phyloP scores from a whole-genome alignment of 2,113 vertebrate species.

The Proterorhinus semilunaris region DNA sequence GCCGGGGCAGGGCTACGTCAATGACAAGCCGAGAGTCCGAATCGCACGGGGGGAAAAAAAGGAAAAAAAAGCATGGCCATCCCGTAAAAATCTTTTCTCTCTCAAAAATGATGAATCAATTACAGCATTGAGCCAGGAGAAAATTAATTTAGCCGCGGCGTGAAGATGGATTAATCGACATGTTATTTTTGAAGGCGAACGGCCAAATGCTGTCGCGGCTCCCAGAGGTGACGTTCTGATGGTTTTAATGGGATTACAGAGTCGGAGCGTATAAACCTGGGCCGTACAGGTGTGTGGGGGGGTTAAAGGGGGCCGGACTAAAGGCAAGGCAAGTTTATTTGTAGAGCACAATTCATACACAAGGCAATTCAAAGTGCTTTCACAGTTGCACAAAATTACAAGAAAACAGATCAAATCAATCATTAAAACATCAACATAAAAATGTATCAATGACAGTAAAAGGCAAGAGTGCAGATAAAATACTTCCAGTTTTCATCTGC shows the following conservation, averaged over 20 bases:
- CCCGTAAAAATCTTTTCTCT: constrained; percentile 1
- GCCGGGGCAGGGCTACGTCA: constrained; percentile 14
- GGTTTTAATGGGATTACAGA: constrained; percentile 5
- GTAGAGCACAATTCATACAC: too few relatives aligned
- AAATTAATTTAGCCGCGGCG: constrained; percentile 2
- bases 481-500: too few relatives aligned
- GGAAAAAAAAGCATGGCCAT: not conserved
- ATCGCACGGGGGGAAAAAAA: constrained; percentile 1
- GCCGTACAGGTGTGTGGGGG: not conserved
- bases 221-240: not conserved
- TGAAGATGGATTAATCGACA: constrained; percentile 9
- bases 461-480: too few relatives aligned
- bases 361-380: too few relatives aligned
- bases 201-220: not conserved
- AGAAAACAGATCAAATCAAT: too few relatives aligned
- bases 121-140: not conserved
- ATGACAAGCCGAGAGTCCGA: constrained; percentile 32
- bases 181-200: constrained; percentile 2
- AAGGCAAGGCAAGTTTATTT: too few relatives aligned
- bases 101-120: not conserved
- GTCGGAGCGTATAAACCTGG: not conserved
- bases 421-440: too few relatives aligned
- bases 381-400: too few relatives aligned
- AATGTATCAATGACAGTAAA: too few relatives aligned
- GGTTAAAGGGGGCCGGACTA: not conserved